Evolutionary conservation across 2,888 invertebrate species (phyloP), one percentile per base, ranked within the genome.

Genomic region (Philonicus albiceps): DNA sequence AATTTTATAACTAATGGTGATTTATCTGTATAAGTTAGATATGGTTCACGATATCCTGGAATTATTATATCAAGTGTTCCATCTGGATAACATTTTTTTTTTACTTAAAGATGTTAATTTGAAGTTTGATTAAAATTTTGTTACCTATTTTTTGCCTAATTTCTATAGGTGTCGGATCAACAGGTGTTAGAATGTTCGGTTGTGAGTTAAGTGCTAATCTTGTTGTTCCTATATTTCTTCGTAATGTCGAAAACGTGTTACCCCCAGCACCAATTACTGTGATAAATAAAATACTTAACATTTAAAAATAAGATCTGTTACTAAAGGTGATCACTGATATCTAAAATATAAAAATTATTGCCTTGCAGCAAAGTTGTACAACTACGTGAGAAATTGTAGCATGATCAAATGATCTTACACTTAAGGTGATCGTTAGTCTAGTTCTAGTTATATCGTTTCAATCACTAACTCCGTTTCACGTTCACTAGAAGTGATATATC

Each of bases 221-320:
- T 34, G 93, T 93, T 64, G 93, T 91, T 89, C 94, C 94, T 89
- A 94, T 93, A 89, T 93, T 93, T 37, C 94, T 92, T 11, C 96
- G 93, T 40, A 96, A 93, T 89, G 95, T 94, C 2, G 95, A 94
- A 89, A 95, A 96, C 84, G 94, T 93, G 90, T 96, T 96, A n/a
- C 93, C 93, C 4, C 96, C 96, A 8, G 95, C 96, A 11, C 96
- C 96, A 31, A 96, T 93, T 85, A 95, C 92, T 92, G 87, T 30
- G 5, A 49, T n/a, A 49, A 49, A n/a, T 49, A 49, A 19, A 49
- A 49, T 43, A 43, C 16, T 43, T 43, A 11, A 43, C 1, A 0
- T 16, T 43, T 40, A 40, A 40, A 2, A 40, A 40, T 40, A 43
- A 43, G 6, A 49, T 49, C 5, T n/a, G 7, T 49, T 49, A 49